phyloP scores from a whole-genome alignment of 2,113 vertebrate species.

The Phalacrocorax carbo region DNA sequence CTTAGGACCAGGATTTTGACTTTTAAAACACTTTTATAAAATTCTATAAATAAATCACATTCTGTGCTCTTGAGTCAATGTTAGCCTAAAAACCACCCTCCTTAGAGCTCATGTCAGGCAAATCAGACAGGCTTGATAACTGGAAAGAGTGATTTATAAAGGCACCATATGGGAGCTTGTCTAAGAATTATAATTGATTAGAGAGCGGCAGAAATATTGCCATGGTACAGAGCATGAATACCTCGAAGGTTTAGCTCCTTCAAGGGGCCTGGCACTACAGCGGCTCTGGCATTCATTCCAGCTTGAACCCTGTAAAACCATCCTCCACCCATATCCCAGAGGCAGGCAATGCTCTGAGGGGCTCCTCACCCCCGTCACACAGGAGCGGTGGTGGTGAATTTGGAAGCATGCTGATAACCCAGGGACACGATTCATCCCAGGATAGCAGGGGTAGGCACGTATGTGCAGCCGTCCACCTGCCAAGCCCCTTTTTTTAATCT shows the following conservation, averaged over 20 bases:
- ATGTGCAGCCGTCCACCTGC: neutral
- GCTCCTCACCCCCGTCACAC: neutral
- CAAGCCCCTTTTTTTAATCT: neutral
- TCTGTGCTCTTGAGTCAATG: constrained; percentile 37
- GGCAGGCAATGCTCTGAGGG: neutral
- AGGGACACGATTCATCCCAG: rapidly evolving
- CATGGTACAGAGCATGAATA: rapidly evolving
- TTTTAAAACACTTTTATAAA: neutral
- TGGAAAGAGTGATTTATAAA: constrained; percentile 51
- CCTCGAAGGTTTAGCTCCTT: neutral
- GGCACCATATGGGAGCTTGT: constrained; percentile 61
- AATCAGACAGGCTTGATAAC: constrained; percentile 44
- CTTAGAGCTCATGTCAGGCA: constrained; percentile 46
- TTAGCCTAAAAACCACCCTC: constrained; percentile 27
- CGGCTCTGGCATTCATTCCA: neutral
- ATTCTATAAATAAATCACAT: constrained; percentile 38
- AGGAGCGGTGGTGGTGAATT: rapidly evolving
- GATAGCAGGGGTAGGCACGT: neutral
- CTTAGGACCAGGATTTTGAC: neutral
- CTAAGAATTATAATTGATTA: constrained; percentile 48
- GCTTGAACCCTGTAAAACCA: rapidly evolving
- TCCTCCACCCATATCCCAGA: neutral
- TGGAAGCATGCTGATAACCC: rapidly evolving
- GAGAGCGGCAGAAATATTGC: constrained; percentile 28
- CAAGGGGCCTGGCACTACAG: neutral